Base-by-base conservation (phyloP, 2,888 invertebrate species). In the Drosophila falleni region DNA sequence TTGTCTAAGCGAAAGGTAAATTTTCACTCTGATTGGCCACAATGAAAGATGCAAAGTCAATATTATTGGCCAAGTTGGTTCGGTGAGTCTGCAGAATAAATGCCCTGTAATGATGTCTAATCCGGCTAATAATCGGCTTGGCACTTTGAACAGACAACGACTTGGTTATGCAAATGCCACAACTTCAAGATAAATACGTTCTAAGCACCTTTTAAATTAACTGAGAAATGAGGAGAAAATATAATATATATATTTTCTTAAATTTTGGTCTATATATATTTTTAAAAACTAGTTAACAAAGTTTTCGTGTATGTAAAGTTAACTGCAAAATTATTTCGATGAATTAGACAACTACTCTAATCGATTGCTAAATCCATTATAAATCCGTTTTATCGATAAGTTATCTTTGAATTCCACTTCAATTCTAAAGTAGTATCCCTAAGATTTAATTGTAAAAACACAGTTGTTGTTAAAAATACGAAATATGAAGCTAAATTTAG, bases 51-150 rank as follows among this genome's bases (percentile, higher is more conserved):
- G 71, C 55, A 63, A 71, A 83, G 83, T 83, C 88, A 90, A 89
- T 87, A 87, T 68, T 77, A 76, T 76, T 77, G 67, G 66, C 53
- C 59, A 61, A 15, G 58, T 29, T 54, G 59, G 64, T 58, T 26
- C 59, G 58, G 65, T 66, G 60, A 66, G 66, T 60, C 31, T 53
- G 63, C 68, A 47, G 16, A 87, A 88, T 92, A 91, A 90, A 87
- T 89, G 80, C 82, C 67, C 76, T 84, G 88, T 92, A 89, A 91
- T 89, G 84, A 89, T 87, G 75, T 89, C 91, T 91, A 91, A 91
- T 91, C 90, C 88, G 78, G 89, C 84, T 80, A 83, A 91, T 91
- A 92, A 92, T 92, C 91, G 85, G 85, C 87, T 87, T 90, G 85
- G 83, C 84, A 77, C 88, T 80, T 75, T 86, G 79, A 78, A 71